Conservation (phyloP, 1,140 invertebrate species). For the Nomia melanderi region DNA sequence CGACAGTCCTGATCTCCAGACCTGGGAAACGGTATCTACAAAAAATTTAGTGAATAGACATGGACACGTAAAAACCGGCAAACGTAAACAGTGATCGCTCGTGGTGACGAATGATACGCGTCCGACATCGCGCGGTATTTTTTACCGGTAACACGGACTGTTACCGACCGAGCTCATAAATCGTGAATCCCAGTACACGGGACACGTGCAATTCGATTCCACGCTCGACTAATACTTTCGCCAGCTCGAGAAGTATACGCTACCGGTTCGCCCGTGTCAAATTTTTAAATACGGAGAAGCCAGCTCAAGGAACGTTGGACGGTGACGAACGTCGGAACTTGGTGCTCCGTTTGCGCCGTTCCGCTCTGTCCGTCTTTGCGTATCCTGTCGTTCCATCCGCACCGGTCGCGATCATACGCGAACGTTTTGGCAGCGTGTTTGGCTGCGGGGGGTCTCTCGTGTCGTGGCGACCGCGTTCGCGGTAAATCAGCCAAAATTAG, state of each 20-base stretch:
- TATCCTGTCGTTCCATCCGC: background rate
- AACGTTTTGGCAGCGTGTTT: conserved; percentile 28
- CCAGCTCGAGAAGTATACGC: too few relatives aligned
- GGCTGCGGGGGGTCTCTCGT: conserved; percentile 35
- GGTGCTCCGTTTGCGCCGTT: too few relatives aligned
- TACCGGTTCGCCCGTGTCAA: too few relatives aligned
- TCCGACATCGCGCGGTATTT: background rate
- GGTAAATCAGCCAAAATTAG: conserved; percentile 90
- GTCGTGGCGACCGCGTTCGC: conserved; percentile 38
- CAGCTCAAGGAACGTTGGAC: background rate
- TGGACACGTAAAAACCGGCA: background rate
- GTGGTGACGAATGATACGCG: background rate
- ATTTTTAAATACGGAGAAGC: background rate
- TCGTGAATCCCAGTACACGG: background rate
- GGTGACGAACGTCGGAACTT: background rate
- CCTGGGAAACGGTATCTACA: too few relatives aligned
- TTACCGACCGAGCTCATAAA: conserved; percentile 30
- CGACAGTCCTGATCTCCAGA: too few relatives aligned
- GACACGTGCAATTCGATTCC: conserved; percentile 27
- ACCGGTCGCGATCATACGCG: background rate
- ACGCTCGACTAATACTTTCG: too few relatives aligned
- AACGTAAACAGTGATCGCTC: conserved; percentile 3
- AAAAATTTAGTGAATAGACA: too few relatives aligned
- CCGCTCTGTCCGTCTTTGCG: background rate
- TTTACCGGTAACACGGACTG: conserved; percentile 7